Percentiles rank a stretch among this genome's conserved stretches.
Evolutionary conservation across 2,888 invertebrate genomes (phyloP).

Genomic region (Ceriagrion tenellum): DNA sequence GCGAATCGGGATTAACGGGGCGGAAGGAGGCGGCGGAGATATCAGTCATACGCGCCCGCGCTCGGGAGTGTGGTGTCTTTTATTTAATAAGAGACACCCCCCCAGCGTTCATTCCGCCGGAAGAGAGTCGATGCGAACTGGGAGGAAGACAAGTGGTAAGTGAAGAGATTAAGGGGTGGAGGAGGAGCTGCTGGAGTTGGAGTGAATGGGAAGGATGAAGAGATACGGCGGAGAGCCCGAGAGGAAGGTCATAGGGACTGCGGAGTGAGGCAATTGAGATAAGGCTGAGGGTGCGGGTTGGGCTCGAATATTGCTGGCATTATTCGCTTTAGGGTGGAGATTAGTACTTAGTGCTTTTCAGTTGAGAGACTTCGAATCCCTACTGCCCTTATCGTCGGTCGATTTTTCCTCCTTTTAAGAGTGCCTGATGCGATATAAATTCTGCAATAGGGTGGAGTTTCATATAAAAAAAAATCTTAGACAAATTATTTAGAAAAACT

Average conservation of each 20-base stretch:
- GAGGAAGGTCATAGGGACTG: background rate
- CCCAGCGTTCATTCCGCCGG: background rate
- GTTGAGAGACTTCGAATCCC: background rate
- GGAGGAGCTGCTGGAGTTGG: no score
- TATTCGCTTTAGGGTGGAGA: background rate
- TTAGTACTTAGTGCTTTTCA: background rate
- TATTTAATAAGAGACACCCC: slow-evolving; percentile 35
- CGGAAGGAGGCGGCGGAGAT: background rate
- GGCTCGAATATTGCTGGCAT: background rate
- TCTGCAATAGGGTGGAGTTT: background rate
- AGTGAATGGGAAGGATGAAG: background rate
- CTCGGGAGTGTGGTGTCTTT: background rate
- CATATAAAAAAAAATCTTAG: no score
- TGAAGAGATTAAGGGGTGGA: slow-evolving; percentile 1
- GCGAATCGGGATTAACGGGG: slow-evolving; percentile 51
- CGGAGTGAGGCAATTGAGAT: no score
- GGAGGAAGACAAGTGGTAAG: background rate
- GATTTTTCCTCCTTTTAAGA: background rate
- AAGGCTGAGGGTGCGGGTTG: background rate
- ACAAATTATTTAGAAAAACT: no score
- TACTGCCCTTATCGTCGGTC: background rate
- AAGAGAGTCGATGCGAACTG: background rate
- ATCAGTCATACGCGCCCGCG: slow-evolving; percentile 3
- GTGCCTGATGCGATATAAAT: background rate
- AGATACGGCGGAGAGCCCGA: background rate